Base-by-base conservation (phyloP, 2,797 vertebrate genomes). In the Chanos chanos region DNA sequence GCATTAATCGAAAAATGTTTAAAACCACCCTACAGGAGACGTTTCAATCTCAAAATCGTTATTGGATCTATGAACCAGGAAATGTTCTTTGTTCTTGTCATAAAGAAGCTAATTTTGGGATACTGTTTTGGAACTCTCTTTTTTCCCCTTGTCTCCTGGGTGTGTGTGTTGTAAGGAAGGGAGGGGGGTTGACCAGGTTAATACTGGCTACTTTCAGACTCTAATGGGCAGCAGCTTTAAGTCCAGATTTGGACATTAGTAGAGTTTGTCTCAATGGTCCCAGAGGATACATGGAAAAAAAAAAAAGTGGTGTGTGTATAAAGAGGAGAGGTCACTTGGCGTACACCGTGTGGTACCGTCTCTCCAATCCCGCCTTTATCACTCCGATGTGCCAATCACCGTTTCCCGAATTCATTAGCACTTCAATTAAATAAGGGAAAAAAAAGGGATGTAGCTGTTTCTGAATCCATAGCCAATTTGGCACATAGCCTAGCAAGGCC, bases 351-450 rank as follows among this genome's bases (percentile, higher is more conserved):
- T n/a, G n/a, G n/a, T 43, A 30, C 62, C 64, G 71, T 71, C 66
- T 70, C 54, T 27, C 39, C 58, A 66, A 66, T 58, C 49, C 56
- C 62, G 54, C 61, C 48, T 57, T 25, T 41, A 54, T 43, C 63
- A 21, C 34, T 36, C 71, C 67, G 65, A 52, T 64, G 66, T 73
- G 68, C 55, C 72, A 78, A 69, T 73, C 71, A 57, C 71, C 51
- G 52, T 63, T 68, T 67, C 67, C 68, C 58, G 9, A 59, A 74
- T 77, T 81, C 79, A 77, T 79, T 79, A 81, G 77, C 79, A 81
- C 79, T 78, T 77, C 75, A 79, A 78, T 81, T 78, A 78, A 73
- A 77, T 72, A 73, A 80, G n/a, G n/a, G n/a, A 76, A 80, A 74
- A 71, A 66, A 64, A 49, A 50, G 59, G 69, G 79, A 76, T 70